These are phyloP conservation scores for Pycnomerus fuliginosus DNA, from an alignment of 2,888 invertebrate species.

Conservation along the genomic window DNA sequence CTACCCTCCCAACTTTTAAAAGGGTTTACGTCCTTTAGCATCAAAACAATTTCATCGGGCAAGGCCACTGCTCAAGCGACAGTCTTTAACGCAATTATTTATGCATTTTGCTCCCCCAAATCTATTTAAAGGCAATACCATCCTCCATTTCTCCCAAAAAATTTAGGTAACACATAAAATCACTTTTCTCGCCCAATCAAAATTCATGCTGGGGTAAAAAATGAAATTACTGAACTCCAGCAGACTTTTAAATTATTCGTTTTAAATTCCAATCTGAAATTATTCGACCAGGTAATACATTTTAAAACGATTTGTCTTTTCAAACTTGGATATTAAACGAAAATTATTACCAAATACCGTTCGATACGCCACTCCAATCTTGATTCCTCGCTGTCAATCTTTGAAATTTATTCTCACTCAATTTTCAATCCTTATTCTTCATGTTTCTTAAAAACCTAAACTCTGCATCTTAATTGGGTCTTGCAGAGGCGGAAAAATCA, in stretches of 20 bases:
- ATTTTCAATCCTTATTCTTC: too few species aligned
- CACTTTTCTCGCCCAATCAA: conserved; percentile 1
- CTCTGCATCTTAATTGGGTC: too few species aligned
- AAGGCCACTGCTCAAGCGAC: conserved; percentile 15
- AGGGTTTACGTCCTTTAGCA: conserved; percentile 24
- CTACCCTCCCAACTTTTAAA: conserved; percentile 27
- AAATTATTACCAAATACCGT: conserved; percentile 9
- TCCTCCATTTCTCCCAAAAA: conserved; percentile 7
- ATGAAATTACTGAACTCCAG: conserved; percentile 9
- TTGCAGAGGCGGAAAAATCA: too few species aligned
- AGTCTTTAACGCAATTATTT: conserved; percentile 21
- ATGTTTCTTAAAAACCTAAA: too few species aligned
- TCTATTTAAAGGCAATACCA: conserved; percentile 12
- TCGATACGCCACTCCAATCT: too few species aligned
- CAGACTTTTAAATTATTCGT: conserved; percentile 1
- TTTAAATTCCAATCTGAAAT: conserved; percentile 10
- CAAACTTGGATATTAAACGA: conserved; percentile 10
- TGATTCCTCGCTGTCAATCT: conserved; percentile 5
- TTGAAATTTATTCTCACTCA: too few species aligned
- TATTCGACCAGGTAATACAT: conserved; percentile 11
- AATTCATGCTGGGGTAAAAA: conserved; percentile 6
- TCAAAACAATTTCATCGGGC: conserved; percentile 24
- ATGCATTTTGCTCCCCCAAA: conserved; percentile 18
- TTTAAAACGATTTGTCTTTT: conserved; percentile 15
- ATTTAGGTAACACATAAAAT: conserved; percentile 8